Base-by-base conservation (phyloP, 2,888 invertebrate genomes). In the Yponomeuta sedellus region DNA sequence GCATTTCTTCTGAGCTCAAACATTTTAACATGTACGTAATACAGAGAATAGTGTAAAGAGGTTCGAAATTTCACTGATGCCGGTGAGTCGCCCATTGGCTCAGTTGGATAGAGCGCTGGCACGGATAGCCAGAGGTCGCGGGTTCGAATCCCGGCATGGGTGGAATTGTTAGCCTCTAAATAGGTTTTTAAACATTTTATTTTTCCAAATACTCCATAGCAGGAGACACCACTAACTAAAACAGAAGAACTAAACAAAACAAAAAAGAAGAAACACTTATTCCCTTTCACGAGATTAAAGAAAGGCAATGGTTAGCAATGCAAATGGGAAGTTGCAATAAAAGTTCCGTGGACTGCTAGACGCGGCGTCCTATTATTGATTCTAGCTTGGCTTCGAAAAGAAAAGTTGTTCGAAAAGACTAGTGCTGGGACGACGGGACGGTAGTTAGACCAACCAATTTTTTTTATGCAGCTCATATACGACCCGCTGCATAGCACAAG, bases 401-500 rank as follows among this genome's bases (percentile, higher is more conserved):
- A 59, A 59, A 59, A 59, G 59, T 59, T 59, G 25, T 22, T 19
- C 3, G 20, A 59, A 59, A n/a, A n/a, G n/a, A 22, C 59, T 59
- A 22, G 44, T 12, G 44, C 44, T 52, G 44, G 44, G 44, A 52
- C 5, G 25, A 25, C 25, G 25, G 2, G 25, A 5, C 25, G 10
- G 44, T 12, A 12, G 12, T 6, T 44, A 12, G 12, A 44, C 11
- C 44, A 44, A 12, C 44, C 11, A 12, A 44, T 12, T 5, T 5
- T 44, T 44, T 5, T 44, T 44, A 12, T 44, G 4, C 12, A 8
- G n/a, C n/a, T n/a, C n/a, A n/a, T n/a, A n/a, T n/a, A n/a, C n/a
- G n/a, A n/a, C n/a, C n/a, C n/a, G n/a, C n/a, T n/a, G n/a, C n/a
- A n/a, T n/a, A n/a, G n/a, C n/a, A n/a, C n/a, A n/a, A n/a, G n/a